A percentile compares a stretch with the other conserved stretches of the same genome.
Conservation (phyloP, 35 echinoderm and acorn worm genomes). For the Acanthaster planci region DNA sequence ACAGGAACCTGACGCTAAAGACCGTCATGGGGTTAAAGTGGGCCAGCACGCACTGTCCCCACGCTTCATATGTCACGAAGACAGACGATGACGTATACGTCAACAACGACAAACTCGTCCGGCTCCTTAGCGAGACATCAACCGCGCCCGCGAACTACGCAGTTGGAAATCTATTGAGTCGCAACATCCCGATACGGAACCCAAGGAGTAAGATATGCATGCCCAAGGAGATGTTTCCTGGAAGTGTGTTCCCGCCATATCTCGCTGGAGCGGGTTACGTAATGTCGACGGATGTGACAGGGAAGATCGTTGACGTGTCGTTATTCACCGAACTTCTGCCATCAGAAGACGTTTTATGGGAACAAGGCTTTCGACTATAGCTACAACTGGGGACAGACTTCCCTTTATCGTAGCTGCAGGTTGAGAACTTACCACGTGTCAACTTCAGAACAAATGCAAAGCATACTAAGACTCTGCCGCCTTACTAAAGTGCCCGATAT, state of each 20-base stretch:
- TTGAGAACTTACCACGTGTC: no score
- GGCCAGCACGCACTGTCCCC: conserved; percentile 66
- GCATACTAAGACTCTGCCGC: no score
- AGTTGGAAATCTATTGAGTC: background rate
- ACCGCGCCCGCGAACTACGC: background rate
- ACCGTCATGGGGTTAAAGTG: conserved; percentile 80
- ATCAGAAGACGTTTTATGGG: conserved; percentile 60
- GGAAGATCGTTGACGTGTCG: conserved; percentile 36
- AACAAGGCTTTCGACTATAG: conserved; percentile 1
- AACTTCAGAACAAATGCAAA: no score
- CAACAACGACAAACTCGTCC: conserved; percentile 50
- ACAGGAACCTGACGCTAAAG: conserved; percentile 82
- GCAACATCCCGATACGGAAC: conserved; percentile 48
- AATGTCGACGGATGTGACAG: conserved; percentile 56
- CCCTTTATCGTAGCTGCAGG: no score
- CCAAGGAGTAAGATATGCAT: conserved; percentile 51
- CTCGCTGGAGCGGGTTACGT: conserved; percentile 70
- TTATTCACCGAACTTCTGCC: conserved; percentile 21
- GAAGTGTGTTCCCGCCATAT: conserved; percentile 64
- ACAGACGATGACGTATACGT: conserved; percentile 80
- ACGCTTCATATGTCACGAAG: conserved; percentile 75
- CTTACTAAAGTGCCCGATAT: no score
- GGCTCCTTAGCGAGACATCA: conserved; percentile 32
- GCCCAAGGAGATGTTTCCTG: conserved; percentile 36
- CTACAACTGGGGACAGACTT: no score